phyloP scores from a whole-genome alignment of 2,797 vertebrate species.

The Schizothorax lantsangensis region DNA sequence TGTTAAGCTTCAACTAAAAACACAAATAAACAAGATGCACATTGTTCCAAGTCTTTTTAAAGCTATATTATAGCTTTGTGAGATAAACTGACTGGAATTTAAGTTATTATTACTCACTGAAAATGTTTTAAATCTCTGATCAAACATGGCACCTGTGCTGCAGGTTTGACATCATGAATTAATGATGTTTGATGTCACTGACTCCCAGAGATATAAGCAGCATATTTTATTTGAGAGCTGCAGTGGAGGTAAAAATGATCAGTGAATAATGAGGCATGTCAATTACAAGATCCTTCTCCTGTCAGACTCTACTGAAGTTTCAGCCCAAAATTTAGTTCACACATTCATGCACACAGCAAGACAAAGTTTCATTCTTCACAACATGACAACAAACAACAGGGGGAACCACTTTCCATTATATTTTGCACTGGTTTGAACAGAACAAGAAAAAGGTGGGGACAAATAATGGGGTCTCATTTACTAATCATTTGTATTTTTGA shows the following conservation, averaged over 20 bases:
- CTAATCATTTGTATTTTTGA: neutral
- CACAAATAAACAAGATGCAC: neutral
- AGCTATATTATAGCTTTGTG: neutral
- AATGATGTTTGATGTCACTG: conserved; percentile 4
- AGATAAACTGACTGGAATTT: neutral
- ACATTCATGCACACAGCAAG: neutral
- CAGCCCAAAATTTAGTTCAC: neutral
- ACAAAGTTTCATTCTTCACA: neutral
- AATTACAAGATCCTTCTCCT: neutral
- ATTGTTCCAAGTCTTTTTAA: neutral
- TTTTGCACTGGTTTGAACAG: neutral
- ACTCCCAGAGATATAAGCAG: neutral
- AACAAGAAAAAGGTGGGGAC: neutral
- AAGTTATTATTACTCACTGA: neutral
- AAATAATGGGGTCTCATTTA: neutral
- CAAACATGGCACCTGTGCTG: neutral
- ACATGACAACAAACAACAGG: neutral
- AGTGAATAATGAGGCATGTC: neutral
- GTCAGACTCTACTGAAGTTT: neutral
- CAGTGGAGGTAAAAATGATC: neutral
- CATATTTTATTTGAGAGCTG: neutral
- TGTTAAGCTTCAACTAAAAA: neutral
- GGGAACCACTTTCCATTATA: neutral
- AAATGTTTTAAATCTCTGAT: neutral
- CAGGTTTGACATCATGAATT: neutral